Evolutionary conservation across 2,888 invertebrate genomes (phyloP).

Genomic region (Oasisia sp.): DNA sequence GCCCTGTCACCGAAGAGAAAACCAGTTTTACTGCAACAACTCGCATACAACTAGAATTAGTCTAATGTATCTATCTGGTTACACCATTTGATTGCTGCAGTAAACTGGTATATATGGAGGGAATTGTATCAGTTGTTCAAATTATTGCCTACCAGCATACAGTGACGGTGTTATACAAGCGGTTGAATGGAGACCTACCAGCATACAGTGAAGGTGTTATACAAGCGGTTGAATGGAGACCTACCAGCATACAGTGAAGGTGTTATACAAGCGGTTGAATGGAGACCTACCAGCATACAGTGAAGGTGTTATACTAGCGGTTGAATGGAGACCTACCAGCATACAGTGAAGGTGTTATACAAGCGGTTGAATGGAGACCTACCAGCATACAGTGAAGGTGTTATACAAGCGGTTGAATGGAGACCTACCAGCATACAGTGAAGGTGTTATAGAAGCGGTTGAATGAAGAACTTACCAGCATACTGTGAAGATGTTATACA

Average conservation of each 20-base stretch:
- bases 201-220: neutral
- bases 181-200: neutral
- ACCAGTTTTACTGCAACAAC: neutral
- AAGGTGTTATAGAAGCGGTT: too few relatives aligned
- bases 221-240: neutral
- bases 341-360: neutral
- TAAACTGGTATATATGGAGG: too few relatives aligned
- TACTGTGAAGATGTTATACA: too few relatives aligned
- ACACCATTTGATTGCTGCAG: too few relatives aligned
- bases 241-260: neutral
- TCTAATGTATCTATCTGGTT: too few relatives aligned
- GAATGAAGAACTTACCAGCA: too few relatives aligned
- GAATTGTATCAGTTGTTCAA: too few relatives aligned
- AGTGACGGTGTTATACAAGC: neutral
- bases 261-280: neutral
- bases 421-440: too few relatives aligned
- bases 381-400: neutral
- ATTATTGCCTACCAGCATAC: neutral
- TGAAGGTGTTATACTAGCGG: neutral
- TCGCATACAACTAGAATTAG: neutral
- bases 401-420: too few relatives aligned
- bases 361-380: too few relatives aligned
- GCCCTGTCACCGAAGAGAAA: constrained; percentile 73
- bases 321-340: neutral
- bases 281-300: neutral